Evolutionary conservation across 2,113 vertebrate genomes (phyloP).

Genomic region (Sander lucioperca): DNA sequence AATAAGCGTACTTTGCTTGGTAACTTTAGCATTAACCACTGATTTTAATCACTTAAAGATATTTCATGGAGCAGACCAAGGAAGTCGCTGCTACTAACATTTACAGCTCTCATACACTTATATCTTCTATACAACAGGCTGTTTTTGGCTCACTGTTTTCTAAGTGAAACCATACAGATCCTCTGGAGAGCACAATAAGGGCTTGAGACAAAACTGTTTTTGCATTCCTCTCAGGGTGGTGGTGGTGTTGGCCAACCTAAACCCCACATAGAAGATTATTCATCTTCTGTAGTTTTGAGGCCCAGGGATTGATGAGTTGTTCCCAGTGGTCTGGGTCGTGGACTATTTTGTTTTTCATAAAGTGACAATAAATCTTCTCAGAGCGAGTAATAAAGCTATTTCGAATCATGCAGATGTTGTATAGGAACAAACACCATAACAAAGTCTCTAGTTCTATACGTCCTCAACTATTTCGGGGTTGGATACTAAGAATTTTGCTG

Average conservation of each 20-base stretch:
- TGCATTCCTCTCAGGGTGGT: slow-evolving; percentile 67
- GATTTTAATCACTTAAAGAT: slow-evolving; percentile 57
- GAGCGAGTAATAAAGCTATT: slow-evolving; percentile 78
- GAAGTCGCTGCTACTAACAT: slow-evolving; percentile 10
- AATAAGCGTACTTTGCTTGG: slow-evolving; percentile 50
- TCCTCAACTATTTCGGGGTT: slow-evolving; percentile 48
- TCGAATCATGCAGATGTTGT: slow-evolving; percentile 70
- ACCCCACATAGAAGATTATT: slow-evolving; percentile 71
- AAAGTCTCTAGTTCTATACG: slow-evolving; percentile 38
- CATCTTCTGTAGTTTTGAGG: slow-evolving; percentile 71
- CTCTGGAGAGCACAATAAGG: slow-evolving; percentile 64
- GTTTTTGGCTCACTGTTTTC: slow-evolving; percentile 57
- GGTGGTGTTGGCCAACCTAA: slow-evolving; percentile 68
- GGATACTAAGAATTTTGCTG: slow-evolving; percentile 46
- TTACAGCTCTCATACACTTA: slow-evolving; percentile 20
- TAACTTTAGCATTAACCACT: slow-evolving; percentile 47
- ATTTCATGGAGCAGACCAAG: slow-evolving; percentile 40
- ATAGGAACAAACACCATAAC: slow-evolving; percentile 57
- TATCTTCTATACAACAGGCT: slow-evolving; percentile 40
- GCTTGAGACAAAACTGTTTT: slow-evolving; percentile 65
- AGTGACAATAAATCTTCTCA: slow-evolving; percentile 74
- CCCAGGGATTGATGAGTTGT: slow-evolving; percentile 68
- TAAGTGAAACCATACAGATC: slow-evolving; percentile 73
- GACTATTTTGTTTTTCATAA: slow-evolving; percentile 81
- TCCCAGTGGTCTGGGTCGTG: slow-evolving; percentile 78